These are phyloP conservation scores for Cochlearius cochlearius DNA, from an alignment of 2,113 vertebrate genomes.

Conservation along the genomic window DNA sequence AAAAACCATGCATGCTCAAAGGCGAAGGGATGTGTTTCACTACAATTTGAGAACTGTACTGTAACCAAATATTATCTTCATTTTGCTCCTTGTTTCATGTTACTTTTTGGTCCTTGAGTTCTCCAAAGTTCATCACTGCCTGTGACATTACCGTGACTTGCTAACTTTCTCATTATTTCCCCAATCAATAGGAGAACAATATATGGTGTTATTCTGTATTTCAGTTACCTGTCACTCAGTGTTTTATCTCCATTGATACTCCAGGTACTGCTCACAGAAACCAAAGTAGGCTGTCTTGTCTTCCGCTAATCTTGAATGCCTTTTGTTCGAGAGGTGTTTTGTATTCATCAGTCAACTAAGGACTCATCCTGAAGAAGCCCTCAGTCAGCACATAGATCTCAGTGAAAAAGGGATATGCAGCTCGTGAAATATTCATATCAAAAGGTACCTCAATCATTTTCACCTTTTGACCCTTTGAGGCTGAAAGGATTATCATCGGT, in stretches of 20 bases:
- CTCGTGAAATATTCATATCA: slow-evolving; percentile 87
- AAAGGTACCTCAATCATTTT: slow-evolving; percentile 77
- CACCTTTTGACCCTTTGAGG: slow-evolving; percentile 83
- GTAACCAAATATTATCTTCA: slow-evolving; percentile 94
- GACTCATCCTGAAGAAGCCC: slow-evolving; percentile 90
- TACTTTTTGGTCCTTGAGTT: slow-evolving; percentile 86
- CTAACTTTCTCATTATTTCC: slow-evolving; percentile 80
- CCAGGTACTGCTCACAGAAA: slow-evolving; percentile 82
- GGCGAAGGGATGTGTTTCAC: slow-evolving; percentile 86
- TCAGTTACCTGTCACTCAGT: slow-evolving; percentile 80
- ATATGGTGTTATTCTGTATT: slow-evolving; percentile 82
- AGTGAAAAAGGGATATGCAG: slow-evolving; percentile 82
- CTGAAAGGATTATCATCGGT: slow-evolving; percentile 44
- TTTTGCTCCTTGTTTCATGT: slow-evolving; percentile 92
- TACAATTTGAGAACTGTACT: slow-evolving; percentile 84
- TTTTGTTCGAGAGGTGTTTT: slow-evolving; percentile 89
- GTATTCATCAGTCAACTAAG: slow-evolving; percentile 91
- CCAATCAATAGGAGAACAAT: slow-evolving; percentile 86
- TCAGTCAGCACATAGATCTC: slow-evolving; percentile 83
- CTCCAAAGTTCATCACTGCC: slow-evolving; percentile 78
- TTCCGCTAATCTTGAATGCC: slow-evolving; percentile 86
- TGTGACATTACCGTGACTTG: slow-evolving; percentile 75
- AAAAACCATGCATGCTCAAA: slow-evolving; percentile 84
- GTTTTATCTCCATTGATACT: slow-evolving; percentile 85
- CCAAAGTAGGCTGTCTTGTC: slow-evolving; percentile 87